These are phyloP conservation scores for Parapsyche elsis DNA, from an alignment of 1,140 invertebrate species.

Conservation along the genomic window DNA sequence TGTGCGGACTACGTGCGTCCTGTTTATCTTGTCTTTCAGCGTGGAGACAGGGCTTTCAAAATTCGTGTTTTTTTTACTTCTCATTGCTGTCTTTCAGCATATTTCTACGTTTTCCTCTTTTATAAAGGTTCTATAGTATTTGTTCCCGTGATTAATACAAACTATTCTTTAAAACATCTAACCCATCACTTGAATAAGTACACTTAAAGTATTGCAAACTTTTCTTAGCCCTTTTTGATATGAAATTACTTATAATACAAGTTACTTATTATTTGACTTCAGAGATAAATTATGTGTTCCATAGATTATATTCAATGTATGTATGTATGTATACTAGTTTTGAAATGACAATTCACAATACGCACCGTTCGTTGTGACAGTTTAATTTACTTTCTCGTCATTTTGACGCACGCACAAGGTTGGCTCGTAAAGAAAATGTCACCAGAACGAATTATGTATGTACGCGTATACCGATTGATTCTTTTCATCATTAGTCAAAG, in stretches of 20 bases:
- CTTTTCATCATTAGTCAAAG: conserved; percentile 18
- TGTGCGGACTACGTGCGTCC: conserved; percentile 1
- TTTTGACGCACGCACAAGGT: background rate
- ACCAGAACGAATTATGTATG: background rate
- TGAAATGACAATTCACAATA: too few relatives aligned
- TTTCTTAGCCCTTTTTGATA: too few relatives aligned
- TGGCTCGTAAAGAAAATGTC: background rate
- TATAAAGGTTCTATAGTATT: background rate
- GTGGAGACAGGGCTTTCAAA: conserved; percentile 10
- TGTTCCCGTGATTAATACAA: background rate
- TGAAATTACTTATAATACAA: too few relatives aligned
- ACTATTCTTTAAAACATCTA: too few relatives aligned
- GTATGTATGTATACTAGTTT: too few relatives aligned
- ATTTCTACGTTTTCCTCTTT: background rate
- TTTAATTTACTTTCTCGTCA: background rate
- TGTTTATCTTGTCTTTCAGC: conserved; percentile 37
- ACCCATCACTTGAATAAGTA: too few relatives aligned
- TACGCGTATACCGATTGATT: conserved; percentile 13
- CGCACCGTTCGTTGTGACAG: too few relatives aligned
- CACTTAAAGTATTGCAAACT: too few relatives aligned
- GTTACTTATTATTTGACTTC: too few relatives aligned
- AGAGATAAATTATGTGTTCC: too few relatives aligned
- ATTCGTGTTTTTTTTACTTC: background rate
- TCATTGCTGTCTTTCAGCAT: background rate
- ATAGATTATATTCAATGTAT: too few relatives aligned